Percentiles rank a stretch among this genome's conserved stretches.
Conservation (phyloP, 2,797 vertebrate species). For the Liparis tanakae region DNA sequence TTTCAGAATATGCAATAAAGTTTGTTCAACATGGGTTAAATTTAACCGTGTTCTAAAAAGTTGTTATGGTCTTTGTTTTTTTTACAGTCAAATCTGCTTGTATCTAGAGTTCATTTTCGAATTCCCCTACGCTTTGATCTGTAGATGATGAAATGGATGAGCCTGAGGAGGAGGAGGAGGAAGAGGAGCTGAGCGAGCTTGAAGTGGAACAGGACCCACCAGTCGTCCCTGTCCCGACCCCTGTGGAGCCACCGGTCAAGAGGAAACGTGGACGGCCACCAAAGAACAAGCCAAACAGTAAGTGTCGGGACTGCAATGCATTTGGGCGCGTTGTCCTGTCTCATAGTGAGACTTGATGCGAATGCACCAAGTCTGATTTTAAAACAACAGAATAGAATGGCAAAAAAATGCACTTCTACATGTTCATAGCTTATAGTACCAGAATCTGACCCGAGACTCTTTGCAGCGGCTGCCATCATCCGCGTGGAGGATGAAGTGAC, state of each 20-base stretch:
- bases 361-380: not conserved
- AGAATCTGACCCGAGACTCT: constrained; percentile 43
- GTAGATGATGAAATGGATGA: constrained; percentile 90
- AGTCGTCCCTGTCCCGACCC: constrained; percentile 82
- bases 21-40: not conserved
- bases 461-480: constrained; percentile 90
- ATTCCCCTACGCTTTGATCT: constrained; percentile 40
- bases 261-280: constrained; percentile 97
- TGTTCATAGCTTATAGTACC: not conserved
- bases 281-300: constrained; percentile 83
- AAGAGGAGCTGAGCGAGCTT: constrained; percentile 88
- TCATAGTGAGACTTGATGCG: not conserved
- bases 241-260: constrained; percentile 90
- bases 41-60: not conserved
- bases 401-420: not conserved
- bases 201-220: constrained; percentile 84
- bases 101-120: not conserved
- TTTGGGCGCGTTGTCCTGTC: not conserved
- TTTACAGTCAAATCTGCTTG: not conserved
- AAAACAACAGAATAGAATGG: not conserved
- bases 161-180: constrained; percentile 61
- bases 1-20: not conserved
- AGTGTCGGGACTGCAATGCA: not conserved
- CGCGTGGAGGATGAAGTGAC: constrained; percentile 95
- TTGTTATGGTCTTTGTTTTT: not conserved